phyloP scores from a whole-genome alignment of 1,140 invertebrate species.

The Frieseomelitta varia region DNA sequence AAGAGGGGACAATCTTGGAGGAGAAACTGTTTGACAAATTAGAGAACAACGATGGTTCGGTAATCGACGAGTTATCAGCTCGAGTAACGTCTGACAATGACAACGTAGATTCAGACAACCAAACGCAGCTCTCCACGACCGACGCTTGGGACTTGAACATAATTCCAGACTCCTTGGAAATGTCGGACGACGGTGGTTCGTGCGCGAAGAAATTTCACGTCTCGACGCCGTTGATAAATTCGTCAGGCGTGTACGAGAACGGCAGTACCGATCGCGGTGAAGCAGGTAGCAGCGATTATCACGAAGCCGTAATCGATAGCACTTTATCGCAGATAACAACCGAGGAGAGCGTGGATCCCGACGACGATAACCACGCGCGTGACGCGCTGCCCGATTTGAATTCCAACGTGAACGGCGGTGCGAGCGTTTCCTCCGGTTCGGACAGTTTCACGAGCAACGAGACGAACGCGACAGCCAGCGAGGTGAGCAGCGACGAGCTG shows the following conservation, averaged over 20 bases:
- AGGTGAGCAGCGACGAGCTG: conserved; percentile 76
- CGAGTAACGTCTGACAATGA: too few relatives aligned
- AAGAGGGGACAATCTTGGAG: not conserved
- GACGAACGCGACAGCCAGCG: conserved; percentile 73
- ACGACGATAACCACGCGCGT: conserved; percentile 1
- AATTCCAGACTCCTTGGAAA: conserved; percentile 77
- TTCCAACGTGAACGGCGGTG: conserved; percentile 21
- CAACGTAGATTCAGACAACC: not conserved
- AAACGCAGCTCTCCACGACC: not conserved
- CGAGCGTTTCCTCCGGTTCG: conserved; percentile 38
- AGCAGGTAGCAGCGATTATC: conserved; percentile 6
- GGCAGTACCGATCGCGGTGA: not conserved
- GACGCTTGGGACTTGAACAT: conserved; percentile 65
- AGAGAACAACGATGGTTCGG: not conserved
- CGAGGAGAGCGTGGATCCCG: conserved; percentile 13
- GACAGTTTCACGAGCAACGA: conserved; percentile 72
- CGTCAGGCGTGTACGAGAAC: not conserved
- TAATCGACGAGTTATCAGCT: not conserved
- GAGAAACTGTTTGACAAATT: not conserved
- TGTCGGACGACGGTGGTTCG: not conserved
- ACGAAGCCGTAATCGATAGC: conserved; percentile 44
- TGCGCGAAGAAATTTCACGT: not conserved
- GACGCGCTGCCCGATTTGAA: not conserved
- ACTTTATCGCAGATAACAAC: conserved; percentile 31
- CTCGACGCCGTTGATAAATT: not conserved